These are phyloP conservation scores for Lymantria monacha DNA, from an alignment of 2,888 invertebrate species.

Conservation along the genomic window DNA sequence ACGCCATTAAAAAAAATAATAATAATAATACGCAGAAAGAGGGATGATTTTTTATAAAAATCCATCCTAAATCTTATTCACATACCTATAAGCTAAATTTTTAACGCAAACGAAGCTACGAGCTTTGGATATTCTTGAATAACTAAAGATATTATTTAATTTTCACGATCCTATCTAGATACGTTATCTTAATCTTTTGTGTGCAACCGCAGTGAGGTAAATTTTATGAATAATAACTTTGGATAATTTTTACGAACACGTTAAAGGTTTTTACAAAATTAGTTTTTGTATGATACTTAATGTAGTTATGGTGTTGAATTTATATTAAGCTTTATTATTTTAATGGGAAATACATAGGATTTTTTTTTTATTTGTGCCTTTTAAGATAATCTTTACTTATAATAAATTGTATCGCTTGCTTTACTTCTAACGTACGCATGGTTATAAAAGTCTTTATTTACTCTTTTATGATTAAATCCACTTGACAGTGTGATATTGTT, in stretches of 20 bases:
- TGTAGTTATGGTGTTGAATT: not conserved
- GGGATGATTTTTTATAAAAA: too few species aligned
- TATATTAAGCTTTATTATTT: not conserved
- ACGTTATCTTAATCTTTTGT: not conserved
- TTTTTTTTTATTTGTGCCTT: not conserved
- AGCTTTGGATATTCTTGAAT: too few species aligned
- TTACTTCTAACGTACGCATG: too few species aligned
- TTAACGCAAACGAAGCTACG: too few species aligned
- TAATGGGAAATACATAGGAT: not conserved
- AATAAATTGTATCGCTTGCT: not conserved
- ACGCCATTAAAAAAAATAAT: too few species aligned
- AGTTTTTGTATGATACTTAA: not conserved
- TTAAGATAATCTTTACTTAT: not conserved
- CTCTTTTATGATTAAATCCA: too few species aligned
- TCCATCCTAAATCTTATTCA: too few species aligned
- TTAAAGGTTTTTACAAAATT: not conserved
- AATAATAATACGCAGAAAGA: too few species aligned
- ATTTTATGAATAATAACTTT: not conserved
- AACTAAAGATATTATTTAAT: not conserved
- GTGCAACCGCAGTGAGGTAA: not conserved
- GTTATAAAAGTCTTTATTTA: too few species aligned
- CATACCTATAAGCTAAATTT: too few species aligned
- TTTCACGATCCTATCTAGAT: constrained; percentile 1
- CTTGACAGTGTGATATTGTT: too few species aligned
- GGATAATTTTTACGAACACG: not conserved